Evolutionary conservation across 2,797 vertebrate genomes (phyloP).

Genomic region (Tolypeutes matacus): DNA sequence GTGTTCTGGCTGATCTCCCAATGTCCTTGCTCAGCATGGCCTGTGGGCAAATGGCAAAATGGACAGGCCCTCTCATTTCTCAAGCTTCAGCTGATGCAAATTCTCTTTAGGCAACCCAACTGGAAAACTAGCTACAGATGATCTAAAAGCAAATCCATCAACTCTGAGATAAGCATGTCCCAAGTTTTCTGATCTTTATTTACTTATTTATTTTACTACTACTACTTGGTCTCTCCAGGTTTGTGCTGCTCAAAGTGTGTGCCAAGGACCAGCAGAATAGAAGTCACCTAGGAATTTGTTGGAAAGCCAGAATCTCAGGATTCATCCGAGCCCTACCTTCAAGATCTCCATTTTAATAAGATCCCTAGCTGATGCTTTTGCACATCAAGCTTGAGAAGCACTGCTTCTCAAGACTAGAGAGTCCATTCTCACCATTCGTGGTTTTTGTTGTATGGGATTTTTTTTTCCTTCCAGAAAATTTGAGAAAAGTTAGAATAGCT

Average conservation of each 20-base stretch:
- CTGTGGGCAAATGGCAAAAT: neutral
- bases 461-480: neutral
- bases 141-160: conserved; percentile 28
- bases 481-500: conserved; percentile 27
- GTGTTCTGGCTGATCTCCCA: neutral
- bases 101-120: conserved; percentile 45
- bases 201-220: neutral
- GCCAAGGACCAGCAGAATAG: neutral
- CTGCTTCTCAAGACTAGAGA: neutral
- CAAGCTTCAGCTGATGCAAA: conserved; percentile 49
- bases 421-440: neutral
- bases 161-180: neutral
- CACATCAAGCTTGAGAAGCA: neutral
- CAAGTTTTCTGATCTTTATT: conserved; percentile 37
- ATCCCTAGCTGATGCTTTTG: neutral
- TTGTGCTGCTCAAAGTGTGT: neutral
- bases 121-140: neutral
- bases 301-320: neutral
- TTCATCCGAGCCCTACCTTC: neutral
- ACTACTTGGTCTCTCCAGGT: neutral
- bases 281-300: neutral
- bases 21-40: neutral
- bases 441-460: neutral
- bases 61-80: conserved; percentile 40
- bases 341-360: neutral